Percentiles rank a stretch among this genome's conserved stretches.
Conservation (phyloP, 2,797 vertebrate genomes). For the Falco cherrug region DNA sequence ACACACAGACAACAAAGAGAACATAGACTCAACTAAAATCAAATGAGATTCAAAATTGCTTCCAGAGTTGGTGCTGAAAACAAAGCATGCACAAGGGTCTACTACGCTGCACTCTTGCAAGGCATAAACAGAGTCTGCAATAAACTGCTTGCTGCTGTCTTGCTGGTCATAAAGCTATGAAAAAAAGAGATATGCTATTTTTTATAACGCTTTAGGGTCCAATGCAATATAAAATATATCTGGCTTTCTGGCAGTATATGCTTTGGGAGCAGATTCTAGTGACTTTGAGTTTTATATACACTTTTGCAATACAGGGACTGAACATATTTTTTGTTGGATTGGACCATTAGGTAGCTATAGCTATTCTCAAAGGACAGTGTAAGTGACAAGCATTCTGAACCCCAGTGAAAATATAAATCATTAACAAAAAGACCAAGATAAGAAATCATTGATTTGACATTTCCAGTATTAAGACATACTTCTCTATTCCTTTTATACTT, state of each 20-base stretch:
- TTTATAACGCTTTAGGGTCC: constrained; percentile 76
- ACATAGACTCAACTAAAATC: constrained; percentile 9
- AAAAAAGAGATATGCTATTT: constrained; percentile 62
- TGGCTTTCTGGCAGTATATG: constrained; percentile 5
- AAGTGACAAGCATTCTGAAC: constrained; percentile 18
- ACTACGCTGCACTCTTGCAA: constrained; percentile 26
- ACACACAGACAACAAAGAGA: constrained; percentile 44
- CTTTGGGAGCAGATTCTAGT: constrained; percentile 30
- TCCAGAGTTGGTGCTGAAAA: constrained; percentile 36
- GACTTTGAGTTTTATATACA: constrained; percentile 40
- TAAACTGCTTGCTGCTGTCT: constrained; percentile 55
- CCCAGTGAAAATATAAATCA: constrained; percentile 58
- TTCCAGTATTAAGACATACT: not conserved
- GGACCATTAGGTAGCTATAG: constrained; percentile 40
- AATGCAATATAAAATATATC: constrained; percentile 57
- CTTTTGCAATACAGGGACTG: not conserved
- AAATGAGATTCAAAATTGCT: constrained; percentile 45
- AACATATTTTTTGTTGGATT: constrained; percentile 69
- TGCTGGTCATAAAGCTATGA: constrained; percentile 58
- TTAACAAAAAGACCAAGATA: constrained; percentile 33
- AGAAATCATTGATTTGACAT: constrained; percentile 15
- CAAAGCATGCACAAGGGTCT: constrained; percentile 52
- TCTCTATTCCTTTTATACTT: not conserved
- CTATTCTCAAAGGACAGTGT: constrained; percentile 28
- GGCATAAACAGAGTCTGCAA: constrained; percentile 60